These are phyloP conservation scores for Micrasema longulum DNA, from an alignment of 1,140 invertebrate genomes.

Conservation along the genomic window DNA sequence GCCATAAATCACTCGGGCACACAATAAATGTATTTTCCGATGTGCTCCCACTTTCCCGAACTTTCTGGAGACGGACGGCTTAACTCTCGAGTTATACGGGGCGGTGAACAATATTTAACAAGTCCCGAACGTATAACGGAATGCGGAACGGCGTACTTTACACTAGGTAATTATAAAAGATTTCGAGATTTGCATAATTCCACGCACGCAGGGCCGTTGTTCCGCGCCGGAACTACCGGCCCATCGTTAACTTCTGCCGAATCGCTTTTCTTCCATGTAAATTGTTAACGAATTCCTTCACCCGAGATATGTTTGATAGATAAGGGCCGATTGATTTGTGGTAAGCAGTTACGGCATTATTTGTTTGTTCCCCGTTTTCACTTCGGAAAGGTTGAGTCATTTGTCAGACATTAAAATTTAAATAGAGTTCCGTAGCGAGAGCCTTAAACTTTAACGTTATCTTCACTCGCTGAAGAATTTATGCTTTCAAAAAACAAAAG, in stretches of 20 bases:
- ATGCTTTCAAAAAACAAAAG: conserved; percentile 12
- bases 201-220: conserved; percentile 45
- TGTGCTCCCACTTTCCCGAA: conserved; percentile 51
- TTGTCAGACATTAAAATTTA: conserved; percentile 40
- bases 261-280: conserved; percentile 37
- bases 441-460: conserved; percentile 16
- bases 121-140: background rate
- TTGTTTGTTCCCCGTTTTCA: conserved; percentile 41
- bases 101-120: conserved; percentile 6
- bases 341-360: conserved; percentile 37
- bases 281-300: conserved; percentile 33
- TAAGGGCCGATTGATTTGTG: conserved; percentile 45
- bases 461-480: conserved; percentile 9
- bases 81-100: conserved; percentile 45
- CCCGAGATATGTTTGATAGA: conserved; percentile 23
- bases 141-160: conserved; percentile 4
- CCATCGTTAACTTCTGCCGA: conserved; percentile 38
- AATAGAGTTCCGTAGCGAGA: conserved; percentile 25
- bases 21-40: conserved; percentile 56
- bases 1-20: conserved; percentile 53
- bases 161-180: conserved; percentile 51
- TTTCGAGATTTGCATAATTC: conserved; percentile 49
- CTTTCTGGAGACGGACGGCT: conserved; percentile 42
- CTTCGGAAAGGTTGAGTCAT: conserved; percentile 39
- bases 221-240: background rate